phyloP scores from a whole-genome alignment of 2,888 invertebrate species.

The Crepidodera aurea region DNA sequence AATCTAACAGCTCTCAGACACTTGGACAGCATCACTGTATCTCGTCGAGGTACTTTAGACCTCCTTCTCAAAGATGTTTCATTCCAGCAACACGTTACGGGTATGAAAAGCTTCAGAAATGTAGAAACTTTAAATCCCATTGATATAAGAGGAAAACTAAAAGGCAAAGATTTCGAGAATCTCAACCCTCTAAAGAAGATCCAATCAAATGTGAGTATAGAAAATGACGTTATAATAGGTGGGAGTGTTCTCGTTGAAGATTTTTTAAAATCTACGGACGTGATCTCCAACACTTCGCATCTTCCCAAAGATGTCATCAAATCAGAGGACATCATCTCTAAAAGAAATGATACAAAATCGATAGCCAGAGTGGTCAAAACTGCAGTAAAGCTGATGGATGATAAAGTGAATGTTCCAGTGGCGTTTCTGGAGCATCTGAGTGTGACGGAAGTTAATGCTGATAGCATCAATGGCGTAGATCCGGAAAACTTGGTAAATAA shows the following conservation, averaged over 20 bases:
- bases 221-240: conserved; percentile 60
- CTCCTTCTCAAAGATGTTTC: conserved; percentile 59
- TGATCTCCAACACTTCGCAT: conserved; percentile 46
- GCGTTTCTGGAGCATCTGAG: conserved; percentile 49
- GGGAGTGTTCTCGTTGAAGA: conserved; percentile 63
- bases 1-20: conserved; percentile 58
- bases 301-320: no score
- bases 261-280: conserved; percentile 55
- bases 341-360: no score
- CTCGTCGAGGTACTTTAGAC: conserved; percentile 57
- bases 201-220: conserved; percentile 58
- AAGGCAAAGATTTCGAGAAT: conserved; percentile 58
- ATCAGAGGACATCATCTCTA: no score
- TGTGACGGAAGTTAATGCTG: conserved; percentile 58
- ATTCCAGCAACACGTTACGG: conserved; percentile 60
- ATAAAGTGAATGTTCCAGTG: conserved; percentile 55
- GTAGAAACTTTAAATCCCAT: conserved; percentile 62
- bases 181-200: conserved; percentile 63
- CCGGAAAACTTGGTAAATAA: conserved; percentile 39
- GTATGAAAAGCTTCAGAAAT: conserved; percentile 60
- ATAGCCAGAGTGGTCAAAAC: conserved; percentile 48
- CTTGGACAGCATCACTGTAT: conserved; percentile 63
- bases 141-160: conserved; percentile 60
- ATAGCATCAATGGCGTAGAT: conserved; percentile 62
- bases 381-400: conserved; percentile 54